phyloP scores from a whole-genome alignment of 2,113 vertebrate species.

The Crotalus tigris region DNA sequence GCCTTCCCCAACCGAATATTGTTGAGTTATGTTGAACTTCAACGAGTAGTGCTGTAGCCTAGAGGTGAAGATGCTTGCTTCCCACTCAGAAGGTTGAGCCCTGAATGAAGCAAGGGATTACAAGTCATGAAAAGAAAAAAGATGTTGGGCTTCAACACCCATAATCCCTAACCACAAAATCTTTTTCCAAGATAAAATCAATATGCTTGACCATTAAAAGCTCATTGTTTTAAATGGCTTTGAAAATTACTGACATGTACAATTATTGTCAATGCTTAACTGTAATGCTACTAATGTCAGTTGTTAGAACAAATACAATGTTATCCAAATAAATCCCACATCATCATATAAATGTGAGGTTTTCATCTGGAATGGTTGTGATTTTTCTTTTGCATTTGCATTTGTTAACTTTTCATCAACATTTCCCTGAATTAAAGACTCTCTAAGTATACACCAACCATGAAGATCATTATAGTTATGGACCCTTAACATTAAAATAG shows the following conservation, averaged over 20 bases:
- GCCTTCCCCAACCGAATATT: background rate
- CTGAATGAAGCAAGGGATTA: too few relatives aligned
- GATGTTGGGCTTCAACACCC: background rate
- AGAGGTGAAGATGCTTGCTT: too few relatives aligned
- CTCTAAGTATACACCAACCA: conserved; percentile 32
- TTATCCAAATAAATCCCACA: accelerated
- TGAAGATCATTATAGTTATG: conserved; percentile 39
- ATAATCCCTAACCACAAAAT: background rate
- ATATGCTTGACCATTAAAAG: background rate
- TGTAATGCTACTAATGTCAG: background rate
- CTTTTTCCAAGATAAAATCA: background rate
- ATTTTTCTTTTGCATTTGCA: conserved; percentile 8
- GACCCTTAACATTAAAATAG: conserved; percentile 62
- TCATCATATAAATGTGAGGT: conserved; percentile 31
- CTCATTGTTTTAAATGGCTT: background rate
- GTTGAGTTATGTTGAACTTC: background rate
- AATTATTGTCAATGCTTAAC: background rate
- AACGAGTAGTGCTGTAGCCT: too few relatives aligned
- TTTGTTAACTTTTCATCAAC: conserved; percentile 31
- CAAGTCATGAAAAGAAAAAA: too few relatives aligned
- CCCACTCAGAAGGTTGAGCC: too few relatives aligned
- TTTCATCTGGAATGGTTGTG: conserved; percentile 29
- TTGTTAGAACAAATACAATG: background rate
- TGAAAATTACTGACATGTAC: background rate
- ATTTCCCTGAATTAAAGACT: conserved; percentile 36